Evolutionary conservation across 2,113 vertebrate genomes (phyloP).

Genomic region (Cepphus grylle): DNA sequence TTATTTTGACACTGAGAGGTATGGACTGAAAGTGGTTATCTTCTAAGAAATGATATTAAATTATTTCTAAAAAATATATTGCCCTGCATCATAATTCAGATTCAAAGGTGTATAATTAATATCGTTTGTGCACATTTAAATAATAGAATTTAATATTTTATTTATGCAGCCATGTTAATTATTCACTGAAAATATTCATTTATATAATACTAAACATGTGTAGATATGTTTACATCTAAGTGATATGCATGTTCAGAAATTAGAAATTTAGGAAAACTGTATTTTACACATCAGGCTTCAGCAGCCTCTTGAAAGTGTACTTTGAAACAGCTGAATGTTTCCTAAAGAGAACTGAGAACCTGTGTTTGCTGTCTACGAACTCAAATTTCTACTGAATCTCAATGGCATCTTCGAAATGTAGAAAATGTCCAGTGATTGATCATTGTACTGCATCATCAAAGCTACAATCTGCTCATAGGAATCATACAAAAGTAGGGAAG

Average conservation of each 20-base stretch:
- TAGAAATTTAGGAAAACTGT: neutral
- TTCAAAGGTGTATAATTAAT: neutral
- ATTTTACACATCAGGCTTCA: neutral
- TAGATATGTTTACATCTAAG: neutral
- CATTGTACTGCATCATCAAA: neutral
- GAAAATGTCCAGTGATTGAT: neutral
- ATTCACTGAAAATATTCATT: neutral
- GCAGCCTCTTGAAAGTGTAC: neutral
- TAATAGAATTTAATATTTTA: neutral
- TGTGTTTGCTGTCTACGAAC: neutral
- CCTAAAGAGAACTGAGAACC: neutral
- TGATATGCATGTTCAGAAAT: neutral
- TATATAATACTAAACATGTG: neutral
- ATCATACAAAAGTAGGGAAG: neutral
- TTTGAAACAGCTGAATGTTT: neutral
- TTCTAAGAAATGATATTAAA: neutral
- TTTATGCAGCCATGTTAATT: neutral
- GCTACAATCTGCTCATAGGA: neutral
- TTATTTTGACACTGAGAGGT: neutral
- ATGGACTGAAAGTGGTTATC: neutral
- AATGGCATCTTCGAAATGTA: neutral
- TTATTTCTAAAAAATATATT: neutral
- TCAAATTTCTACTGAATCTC: neutral
- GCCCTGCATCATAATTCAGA: neutral
- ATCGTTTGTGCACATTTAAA: neutral